Evolutionary conservation across 2,888 invertebrate genomes (phyloP), one percentile per base, ranked within the genome.

Genomic region (Drymonia ruficornis): DNA sequence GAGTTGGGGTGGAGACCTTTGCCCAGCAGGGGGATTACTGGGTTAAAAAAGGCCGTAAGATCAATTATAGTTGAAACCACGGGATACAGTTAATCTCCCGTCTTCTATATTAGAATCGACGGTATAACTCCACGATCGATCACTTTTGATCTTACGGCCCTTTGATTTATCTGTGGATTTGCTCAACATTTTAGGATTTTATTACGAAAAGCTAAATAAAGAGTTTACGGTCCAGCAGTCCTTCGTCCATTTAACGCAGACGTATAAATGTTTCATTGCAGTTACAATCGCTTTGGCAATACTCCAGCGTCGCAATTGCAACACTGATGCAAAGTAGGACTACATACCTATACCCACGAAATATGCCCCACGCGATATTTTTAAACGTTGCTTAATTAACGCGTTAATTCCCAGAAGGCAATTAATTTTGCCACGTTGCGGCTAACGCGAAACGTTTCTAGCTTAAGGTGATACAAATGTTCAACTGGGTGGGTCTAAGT

Each of bases 231-330:
- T 43, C 43, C 43, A 43, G 4, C 6, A 43, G 13, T 12, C 43
- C 43, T 43, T 19, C 28, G 13, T 28, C 15, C 44, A 44, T 44
- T 44, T 43, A 6, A 23, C 23, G 45, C 45, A 13, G 45, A 28
- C 45, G 23, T 45, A 28, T 45, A 28, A 28, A 45, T 45, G 28
- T 61, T 54, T 55, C 42, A 60, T 54, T 64, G 61, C 59, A 70
- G 50, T 56, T 58, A 57, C 51, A 47, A 61, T 59, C 44, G 52
- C 50, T 57, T 63, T 78, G 78, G 78, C 78, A 72, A 50, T 52
- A 31, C 40, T 76, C 77, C 79, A 78, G 63, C 55, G 64, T 62
- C 66, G 73, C 72, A 72, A 77, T 76, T 73, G 63, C 59, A 68
- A 75, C 62, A 55, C 45, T 55, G 56, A 46, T 57, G 53, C 45